These are phyloP conservation scores for Stigmatopora nigra DNA, from an alignment of 2,113 vertebrate species.

Conservation along the genomic window DNA sequence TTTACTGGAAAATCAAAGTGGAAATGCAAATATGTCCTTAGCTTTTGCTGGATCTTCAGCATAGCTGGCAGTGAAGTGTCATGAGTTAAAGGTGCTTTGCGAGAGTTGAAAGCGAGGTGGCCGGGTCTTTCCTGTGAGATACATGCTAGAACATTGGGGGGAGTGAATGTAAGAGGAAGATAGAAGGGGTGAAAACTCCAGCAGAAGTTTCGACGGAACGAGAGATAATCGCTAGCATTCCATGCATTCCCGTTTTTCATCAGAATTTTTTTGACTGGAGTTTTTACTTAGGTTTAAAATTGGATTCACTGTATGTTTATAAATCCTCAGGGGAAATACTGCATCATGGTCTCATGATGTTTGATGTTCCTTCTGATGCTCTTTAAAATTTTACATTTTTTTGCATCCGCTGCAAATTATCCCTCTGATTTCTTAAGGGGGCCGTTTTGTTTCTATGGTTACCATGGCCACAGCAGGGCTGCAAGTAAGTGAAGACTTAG, in stretches of 20 bases:
- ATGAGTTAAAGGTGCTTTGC: conserved; percentile 11
- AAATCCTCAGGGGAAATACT: neutral
- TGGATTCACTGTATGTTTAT: conserved; percentile 9
- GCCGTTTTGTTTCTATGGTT: conserved; percentile 68
- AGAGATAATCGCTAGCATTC: conserved; percentile 22
- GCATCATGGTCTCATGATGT: conserved; percentile 41
- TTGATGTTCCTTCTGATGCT: conserved; percentile 60
- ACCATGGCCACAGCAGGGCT: conserved; percentile 53
- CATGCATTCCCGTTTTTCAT: neutral
- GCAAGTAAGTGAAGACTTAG: conserved; percentile 66
- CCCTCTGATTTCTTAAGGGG: conserved; percentile 72
- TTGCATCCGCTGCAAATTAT: conserved; percentile 51
- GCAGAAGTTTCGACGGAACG: conserved; percentile 21
- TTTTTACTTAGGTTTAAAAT: neutral
- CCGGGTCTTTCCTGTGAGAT: conserved; percentile 46
- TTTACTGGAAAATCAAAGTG: too few relatives aligned
- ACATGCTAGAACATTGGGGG: conserved; percentile 44
- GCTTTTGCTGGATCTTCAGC: neutral
- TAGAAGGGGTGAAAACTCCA: conserved; percentile 39
- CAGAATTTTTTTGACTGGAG: neutral
- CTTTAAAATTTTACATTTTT: conserved; percentile 39
- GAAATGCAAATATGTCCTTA: neutral
- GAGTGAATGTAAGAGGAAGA: conserved; percentile 34
- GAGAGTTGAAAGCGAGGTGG: conserved; percentile 28
- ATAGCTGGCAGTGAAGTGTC: neutral